Evolutionary conservation across 2,888 invertebrate genomes (phyloP).

Genomic region (Acleris literana): DNA sequence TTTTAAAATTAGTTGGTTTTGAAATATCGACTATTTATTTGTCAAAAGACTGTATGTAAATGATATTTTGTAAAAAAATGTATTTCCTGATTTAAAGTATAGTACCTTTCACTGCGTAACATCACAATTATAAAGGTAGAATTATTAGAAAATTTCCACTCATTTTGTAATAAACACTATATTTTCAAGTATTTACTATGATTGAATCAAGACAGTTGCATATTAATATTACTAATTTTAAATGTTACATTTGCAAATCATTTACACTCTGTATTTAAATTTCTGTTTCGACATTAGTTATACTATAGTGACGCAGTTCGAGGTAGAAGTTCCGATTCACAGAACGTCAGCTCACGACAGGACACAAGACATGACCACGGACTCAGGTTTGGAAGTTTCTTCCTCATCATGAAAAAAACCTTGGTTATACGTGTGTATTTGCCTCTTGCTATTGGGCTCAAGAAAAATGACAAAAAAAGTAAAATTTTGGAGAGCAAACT

Average conservation of each 20-base stretch:
- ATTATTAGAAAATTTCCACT: background rate
- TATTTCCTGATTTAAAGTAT: constrained; percentile 17
- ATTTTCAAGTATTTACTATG: too few relatives aligned
- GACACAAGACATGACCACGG: too few relatives aligned
- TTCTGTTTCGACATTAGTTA: background rate
- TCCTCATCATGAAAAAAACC: too few relatives aligned
- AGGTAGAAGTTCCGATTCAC: background rate
- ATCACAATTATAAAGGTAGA: constrained; percentile 27
- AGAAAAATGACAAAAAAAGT: too few relatives aligned
- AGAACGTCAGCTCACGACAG: too few relatives aligned
- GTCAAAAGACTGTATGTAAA: constrained; percentile 33
- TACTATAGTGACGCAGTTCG: background rate
- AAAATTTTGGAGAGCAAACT: too few relatives aligned
- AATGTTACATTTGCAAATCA: background rate
- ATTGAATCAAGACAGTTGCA: too few relatives aligned
- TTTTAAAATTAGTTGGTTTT: constrained; percentile 16
- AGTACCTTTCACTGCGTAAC: constrained; percentile 22
- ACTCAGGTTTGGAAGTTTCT: too few relatives aligned
- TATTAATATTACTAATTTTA: too few relatives aligned
- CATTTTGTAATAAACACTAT: background rate
- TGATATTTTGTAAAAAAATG: constrained; percentile 3
- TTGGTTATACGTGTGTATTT: too few relatives aligned
- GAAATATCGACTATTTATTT: constrained; percentile 31
- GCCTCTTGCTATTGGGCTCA: too few relatives aligned
- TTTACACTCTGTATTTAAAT: background rate